phyloP scores from a whole-genome alignment of 2,113 vertebrate species.

The Pionites leucogaster region DNA sequence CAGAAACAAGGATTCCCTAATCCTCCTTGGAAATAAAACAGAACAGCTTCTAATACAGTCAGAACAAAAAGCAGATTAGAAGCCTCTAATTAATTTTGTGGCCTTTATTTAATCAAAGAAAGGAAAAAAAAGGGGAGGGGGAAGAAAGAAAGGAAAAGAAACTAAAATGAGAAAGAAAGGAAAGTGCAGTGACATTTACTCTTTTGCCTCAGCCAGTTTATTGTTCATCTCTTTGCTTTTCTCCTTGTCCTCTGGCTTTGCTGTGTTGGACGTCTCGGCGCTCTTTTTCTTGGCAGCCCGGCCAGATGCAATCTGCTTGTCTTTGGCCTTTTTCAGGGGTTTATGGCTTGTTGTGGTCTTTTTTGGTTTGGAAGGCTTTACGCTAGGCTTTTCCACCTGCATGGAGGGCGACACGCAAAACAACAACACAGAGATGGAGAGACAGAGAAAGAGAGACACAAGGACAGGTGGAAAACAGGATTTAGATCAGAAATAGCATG shows the following conservation, averaged over 20 bases:
- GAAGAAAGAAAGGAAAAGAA: background rate
- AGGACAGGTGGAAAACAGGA: constrained; percentile 43
- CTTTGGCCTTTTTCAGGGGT: constrained; percentile 92
- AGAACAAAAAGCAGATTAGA: constrained; percentile 78
- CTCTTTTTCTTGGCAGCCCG: constrained; percentile 89
- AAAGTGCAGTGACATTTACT: constrained; percentile 96
- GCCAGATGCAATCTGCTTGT: constrained; percentile 85
- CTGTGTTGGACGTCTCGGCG: constrained; percentile 74
- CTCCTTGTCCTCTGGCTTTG: constrained; percentile 88
- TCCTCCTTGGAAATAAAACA: constrained; percentile 68
- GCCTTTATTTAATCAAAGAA: constrained; percentile 79
- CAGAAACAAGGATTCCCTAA: constrained; percentile 54
- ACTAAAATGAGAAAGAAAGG: constrained; percentile 63
- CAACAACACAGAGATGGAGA: constrained; percentile 21
- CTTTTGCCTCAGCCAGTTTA: constrained; percentile 99
- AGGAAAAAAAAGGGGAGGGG: background rate
- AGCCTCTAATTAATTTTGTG: constrained; percentile 89
- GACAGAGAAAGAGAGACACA: constrained; percentile 35
- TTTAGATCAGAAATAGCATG: constrained; percentile 36
- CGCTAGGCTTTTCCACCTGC: constrained; percentile 90
- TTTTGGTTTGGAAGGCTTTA: constrained; percentile 91
- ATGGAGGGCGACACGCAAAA: constrained; percentile 50
- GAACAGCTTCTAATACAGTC: constrained; percentile 69
- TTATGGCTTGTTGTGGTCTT: constrained; percentile 88
- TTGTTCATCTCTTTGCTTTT: constrained; percentile 99